These are phyloP conservation scores for Toxotes jaculatrix DNA, from an alignment of 2,113 vertebrate genomes.

Conservation along the genomic window DNA sequence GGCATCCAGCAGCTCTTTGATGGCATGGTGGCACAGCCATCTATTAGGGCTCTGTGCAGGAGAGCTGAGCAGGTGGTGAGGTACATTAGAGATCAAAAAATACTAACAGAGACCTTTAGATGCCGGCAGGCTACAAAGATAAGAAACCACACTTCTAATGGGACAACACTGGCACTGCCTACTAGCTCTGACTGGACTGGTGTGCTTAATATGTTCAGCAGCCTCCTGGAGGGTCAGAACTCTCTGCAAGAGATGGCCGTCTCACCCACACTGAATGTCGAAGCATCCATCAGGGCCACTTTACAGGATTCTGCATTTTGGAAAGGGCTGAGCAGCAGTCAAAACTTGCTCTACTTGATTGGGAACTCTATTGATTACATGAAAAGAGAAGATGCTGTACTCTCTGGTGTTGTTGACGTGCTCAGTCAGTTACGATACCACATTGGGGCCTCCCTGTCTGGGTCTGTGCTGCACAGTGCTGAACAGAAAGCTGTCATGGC, in stretches of 20 bases:
- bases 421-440: constrained; percentile 59
- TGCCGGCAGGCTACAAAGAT: constrained; percentile 40
- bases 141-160: constrained; percentile 7
- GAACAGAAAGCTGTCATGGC: constrained; percentile 60
- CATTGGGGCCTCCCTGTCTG: constrained; percentile 37
- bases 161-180: constrained; percentile 15
- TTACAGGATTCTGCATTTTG: constrained; percentile 63
- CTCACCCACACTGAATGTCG: constrained; percentile 38
- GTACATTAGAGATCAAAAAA: constrained; percentile 15
- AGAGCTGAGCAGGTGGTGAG: constrained; percentile 62
- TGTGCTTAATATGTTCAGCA: constrained; percentile 56
- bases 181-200: constrained; percentile 29
- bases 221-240: constrained; percentile 56
- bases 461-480: constrained; percentile 43
- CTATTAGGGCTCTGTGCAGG: constrained; percentile 53
- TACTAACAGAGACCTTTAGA: constrained; percentile 34
- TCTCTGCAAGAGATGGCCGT: constrained; percentile 58
- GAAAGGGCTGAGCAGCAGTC: constrained; percentile 54
- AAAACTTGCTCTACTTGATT: constrained; percentile 52
- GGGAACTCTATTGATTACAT: constrained; percentile 57
- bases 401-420: constrained; percentile 53
- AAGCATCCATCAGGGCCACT: constrained; percentile 41
- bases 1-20: constrained; percentile 53
- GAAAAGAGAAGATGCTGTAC: constrained; percentile 33
- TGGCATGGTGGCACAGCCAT: constrained; percentile 43